Conservation (phyloP, 1,140 invertebrate genomes). For the Rhynchophorus ferrugineus region DNA sequence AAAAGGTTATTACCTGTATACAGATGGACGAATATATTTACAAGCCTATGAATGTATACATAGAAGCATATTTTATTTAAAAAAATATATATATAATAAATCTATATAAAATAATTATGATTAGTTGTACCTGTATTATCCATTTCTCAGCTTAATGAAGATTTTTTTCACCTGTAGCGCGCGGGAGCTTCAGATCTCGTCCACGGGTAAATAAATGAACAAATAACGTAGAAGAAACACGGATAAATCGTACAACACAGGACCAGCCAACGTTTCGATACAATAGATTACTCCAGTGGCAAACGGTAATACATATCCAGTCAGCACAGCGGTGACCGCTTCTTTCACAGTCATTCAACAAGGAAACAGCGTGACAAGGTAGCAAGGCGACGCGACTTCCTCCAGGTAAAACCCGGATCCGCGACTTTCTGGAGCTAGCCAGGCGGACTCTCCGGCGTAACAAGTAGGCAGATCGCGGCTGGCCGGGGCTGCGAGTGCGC, state of each 20-base stretch:
- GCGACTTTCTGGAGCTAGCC: conserved; percentile 34
- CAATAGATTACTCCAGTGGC: not conserved
- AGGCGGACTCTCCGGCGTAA: conserved; percentile 37
- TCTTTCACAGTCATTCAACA: conserved; percentile 2
- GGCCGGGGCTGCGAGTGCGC: conserved; percentile 29
- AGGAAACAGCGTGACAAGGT: not conserved
- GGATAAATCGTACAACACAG: not conserved
- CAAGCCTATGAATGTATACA: too few relatives aligned
- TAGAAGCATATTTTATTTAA: too few relatives aligned
- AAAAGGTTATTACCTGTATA: too few relatives aligned
- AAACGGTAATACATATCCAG: conserved; percentile 1
- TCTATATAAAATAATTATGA: too few relatives aligned
- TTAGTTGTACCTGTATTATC: not conserved
- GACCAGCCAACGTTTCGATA: conserved; percentile 1
- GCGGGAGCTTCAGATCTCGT: not conserved
- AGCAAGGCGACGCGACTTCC: not conserved
- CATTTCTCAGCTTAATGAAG: too few relatives aligned
- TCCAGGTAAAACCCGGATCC: not conserved
- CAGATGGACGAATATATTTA: too few relatives aligned
- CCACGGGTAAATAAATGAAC: conserved; percentile 2
- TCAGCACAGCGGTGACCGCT: not conserved
- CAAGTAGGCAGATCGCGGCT: conserved; percentile 38
- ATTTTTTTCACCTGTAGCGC: not conserved
- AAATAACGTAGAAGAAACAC: not conserved
- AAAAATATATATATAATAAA: too few relatives aligned